phyloP scores from a whole-genome alignment of 2,888 invertebrate genomes.

The Clitarchus hookeri region DNA sequence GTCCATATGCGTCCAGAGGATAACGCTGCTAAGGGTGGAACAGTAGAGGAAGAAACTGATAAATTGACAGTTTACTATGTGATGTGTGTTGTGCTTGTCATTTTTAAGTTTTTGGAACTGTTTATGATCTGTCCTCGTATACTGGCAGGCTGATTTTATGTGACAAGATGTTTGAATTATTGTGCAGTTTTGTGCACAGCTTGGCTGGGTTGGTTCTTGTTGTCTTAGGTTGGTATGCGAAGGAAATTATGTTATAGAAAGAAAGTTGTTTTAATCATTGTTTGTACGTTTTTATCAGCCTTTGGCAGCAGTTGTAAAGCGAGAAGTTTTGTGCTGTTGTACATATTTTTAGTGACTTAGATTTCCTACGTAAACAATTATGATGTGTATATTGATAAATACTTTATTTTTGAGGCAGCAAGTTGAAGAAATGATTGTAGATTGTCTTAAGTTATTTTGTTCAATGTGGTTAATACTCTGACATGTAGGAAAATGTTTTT shows the following conservation, averaged over 20 bases:
- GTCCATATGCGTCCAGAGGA: neutral
- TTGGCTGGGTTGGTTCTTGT: neutral
- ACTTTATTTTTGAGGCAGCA: constrained; percentile 9
- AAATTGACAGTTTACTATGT: neutral
- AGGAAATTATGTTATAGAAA: neutral
- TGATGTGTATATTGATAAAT: constrained; percentile 1
- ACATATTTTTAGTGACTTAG: constrained; percentile 8
- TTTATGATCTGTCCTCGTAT: neutral
- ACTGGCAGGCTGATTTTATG: neutral
- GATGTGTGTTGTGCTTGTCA: constrained; percentile 7
- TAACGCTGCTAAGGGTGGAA: neutral
- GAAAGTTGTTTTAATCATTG: neutral
- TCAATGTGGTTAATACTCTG: neutral
- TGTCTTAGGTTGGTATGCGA: neutral
- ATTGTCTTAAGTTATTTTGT: constrained; percentile 14
- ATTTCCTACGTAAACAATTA: constrained; percentile 8
- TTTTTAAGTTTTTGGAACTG: constrained; percentile 14
- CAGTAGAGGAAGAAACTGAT: neutral
- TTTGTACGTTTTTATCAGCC: constrained; percentile 6
- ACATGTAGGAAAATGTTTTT: neutral
- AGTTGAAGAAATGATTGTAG: constrained; percentile 7
- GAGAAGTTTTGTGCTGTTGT: constrained; percentile 9
- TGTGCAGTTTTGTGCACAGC: neutral
- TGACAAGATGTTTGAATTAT: neutral
- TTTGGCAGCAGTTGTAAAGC: constrained; percentile 14